phyloP scores from a whole-genome alignment of 2,113 vertebrate species.

The Brevimyrus niger region DNA sequence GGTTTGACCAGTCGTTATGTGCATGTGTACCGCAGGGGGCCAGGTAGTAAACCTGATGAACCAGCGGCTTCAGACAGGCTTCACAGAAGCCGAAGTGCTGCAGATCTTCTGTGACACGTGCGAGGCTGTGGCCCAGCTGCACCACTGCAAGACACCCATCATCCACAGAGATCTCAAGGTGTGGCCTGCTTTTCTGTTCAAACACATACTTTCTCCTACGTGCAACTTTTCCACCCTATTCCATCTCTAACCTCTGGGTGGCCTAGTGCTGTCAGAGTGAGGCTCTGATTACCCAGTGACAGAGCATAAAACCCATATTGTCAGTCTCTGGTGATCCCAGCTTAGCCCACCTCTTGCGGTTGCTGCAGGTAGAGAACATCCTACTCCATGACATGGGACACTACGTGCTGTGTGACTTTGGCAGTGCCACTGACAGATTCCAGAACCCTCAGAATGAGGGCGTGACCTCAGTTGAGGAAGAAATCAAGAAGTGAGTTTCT shows the following conservation, averaged over 20 bases:
- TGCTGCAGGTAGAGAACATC: constrained; percentile 89
- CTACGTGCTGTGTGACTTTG: constrained; percentile 96
- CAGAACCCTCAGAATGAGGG: constrained; percentile 92
- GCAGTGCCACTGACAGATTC: constrained; percentile 92
- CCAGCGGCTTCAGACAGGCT: constrained; percentile 89
- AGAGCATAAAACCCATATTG: neutral
- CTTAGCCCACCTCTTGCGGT: neutral
- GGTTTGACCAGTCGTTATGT: neutral
- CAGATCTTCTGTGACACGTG: constrained; percentile 97
- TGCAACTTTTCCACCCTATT: neutral
- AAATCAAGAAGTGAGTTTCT: constrained; percentile 88
- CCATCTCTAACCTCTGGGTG: neutral
- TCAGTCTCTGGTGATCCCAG: neutral
- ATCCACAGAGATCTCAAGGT: constrained; percentile 97
- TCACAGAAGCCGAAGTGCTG: constrained; percentile 85
- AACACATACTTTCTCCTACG: neutral
- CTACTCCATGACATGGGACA: constrained; percentile 92
- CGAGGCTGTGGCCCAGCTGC: constrained; percentile 84
- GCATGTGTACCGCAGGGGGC: constrained; percentile 62
- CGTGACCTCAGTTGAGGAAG: constrained; percentile 85
- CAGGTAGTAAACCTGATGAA: constrained; percentile 99
- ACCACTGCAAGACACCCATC: constrained; percentile 88
- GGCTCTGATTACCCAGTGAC: neutral
- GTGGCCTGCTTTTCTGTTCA: constrained; percentile 7
- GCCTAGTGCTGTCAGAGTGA: neutral